phyloP scores from a whole-genome alignment of 2,797 vertebrate species.

The Hoplostethus atlanticus region DNA sequence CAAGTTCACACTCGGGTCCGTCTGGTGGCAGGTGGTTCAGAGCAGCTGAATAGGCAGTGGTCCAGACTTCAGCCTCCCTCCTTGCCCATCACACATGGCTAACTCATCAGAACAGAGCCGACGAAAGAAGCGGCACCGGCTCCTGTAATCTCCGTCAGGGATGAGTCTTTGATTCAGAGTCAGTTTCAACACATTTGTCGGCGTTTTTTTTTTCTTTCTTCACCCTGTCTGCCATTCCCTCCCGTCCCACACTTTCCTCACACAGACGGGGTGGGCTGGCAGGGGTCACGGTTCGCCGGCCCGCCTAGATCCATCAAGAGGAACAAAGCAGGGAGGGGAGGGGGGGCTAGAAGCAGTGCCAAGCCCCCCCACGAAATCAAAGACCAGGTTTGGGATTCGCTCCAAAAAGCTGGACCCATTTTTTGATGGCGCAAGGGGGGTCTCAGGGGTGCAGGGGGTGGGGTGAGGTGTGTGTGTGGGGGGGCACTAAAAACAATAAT shows the following conservation, averaged over 20 bases:
- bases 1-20: constrained; percentile 59
- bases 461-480: constrained; percentile 3
- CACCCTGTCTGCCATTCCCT: background rate
- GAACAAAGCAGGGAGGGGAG: constrained; percentile 79
- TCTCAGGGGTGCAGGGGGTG: constrained; percentile 21
- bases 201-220: constrained; percentile 20
- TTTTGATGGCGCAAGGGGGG: constrained; percentile 63
- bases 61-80: constrained; percentile 52
- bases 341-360: constrained; percentile 65
- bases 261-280: constrained; percentile 83
- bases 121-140: constrained; percentile 62
- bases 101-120: constrained; percentile 79
- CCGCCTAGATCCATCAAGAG: constrained; percentile 82
- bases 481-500: constrained; percentile 72
- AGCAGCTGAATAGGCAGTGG: constrained; percentile 73
- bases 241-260: constrained; percentile 59
- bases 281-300: constrained; percentile 82
- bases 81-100: constrained; percentile 77
- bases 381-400: constrained; percentile 86
- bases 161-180: constrained; percentile 69
- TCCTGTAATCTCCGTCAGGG: constrained; percentile 80
- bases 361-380: constrained; percentile 81
- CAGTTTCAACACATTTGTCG: constrained; percentile 64
- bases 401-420: constrained; percentile 77
- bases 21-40: constrained; percentile 70